Evolutionary conservation across 64 coral and sea anemone species (phyloP).

Genomic region (Dendrophyllia cribrosa): DNA sequence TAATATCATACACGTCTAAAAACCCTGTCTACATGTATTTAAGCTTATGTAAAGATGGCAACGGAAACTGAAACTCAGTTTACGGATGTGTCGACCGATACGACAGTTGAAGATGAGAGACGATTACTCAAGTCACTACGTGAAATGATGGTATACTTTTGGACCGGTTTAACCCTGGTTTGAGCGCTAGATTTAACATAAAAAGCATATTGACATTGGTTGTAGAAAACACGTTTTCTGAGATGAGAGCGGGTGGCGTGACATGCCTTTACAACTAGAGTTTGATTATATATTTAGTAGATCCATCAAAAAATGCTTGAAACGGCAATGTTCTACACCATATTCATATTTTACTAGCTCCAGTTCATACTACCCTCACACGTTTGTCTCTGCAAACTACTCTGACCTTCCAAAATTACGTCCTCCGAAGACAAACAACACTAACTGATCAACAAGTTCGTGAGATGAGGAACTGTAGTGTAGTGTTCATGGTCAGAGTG

Average conservation of each 20-base stretch:
- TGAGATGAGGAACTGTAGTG: background rate
- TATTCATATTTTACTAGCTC: background rate
- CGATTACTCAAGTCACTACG: slow-evolving; percentile 4
- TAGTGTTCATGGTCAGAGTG: slow-evolving; percentile 2
- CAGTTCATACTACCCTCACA: slow-evolving; percentile 6
- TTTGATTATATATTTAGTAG: slow-evolving; percentile 35
- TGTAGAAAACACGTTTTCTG: slow-evolving; percentile 56
- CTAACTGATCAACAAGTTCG: background rate
- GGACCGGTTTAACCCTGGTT: slow-evolving; percentile 11
- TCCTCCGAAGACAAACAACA: background rate
- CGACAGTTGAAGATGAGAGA: slow-evolving; percentile 9
- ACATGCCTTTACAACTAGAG: slow-evolving; percentile 28
- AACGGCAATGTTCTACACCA: background rate
- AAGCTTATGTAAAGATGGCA: too few relatives aligned
- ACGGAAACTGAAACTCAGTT: too few relatives aligned
- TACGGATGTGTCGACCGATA: too few relatives aligned
- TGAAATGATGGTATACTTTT: slow-evolving; percentile 23
- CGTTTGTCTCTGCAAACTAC: slow-evolving; percentile 19
- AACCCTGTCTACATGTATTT: too few relatives aligned
- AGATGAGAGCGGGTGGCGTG: slow-evolving; percentile 25
- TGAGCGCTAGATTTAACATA: slow-evolving; percentile 41
- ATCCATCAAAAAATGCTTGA: slow-evolving; percentile 11
- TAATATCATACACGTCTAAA: too few relatives aligned
- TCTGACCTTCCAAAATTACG: background rate
- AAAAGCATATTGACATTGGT: slow-evolving; percentile 33